Conservation (phyloP, 1,140 invertebrate genomes). For the Pectinophora gossypiella region DNA sequence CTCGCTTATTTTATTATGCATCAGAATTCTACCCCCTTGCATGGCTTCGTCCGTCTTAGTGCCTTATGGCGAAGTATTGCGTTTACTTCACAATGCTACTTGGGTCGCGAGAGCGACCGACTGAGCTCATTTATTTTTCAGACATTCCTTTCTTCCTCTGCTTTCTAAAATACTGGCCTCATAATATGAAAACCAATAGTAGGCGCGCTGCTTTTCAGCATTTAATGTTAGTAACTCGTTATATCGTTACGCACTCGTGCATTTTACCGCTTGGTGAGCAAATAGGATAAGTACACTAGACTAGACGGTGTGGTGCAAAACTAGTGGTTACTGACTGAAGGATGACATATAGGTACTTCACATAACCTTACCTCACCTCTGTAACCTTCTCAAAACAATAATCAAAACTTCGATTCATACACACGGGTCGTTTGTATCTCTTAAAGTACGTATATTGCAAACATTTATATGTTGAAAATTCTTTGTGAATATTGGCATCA, state of each 20-base stretch:
- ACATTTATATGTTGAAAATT: neutral
- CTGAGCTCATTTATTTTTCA: neutral
- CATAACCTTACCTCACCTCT: no score
- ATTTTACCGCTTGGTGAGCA: slow-evolving; percentile 30
- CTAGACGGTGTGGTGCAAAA: neutral
- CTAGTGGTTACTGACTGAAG: neutral
- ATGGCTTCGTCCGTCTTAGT: slow-evolving; percentile 30
- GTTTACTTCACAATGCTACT: no score
- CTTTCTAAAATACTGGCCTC: neutral
- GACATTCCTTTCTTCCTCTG: neutral
- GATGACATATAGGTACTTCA: neutral
- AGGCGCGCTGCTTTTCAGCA: slow-evolving; percentile 8
- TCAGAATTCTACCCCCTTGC: slow-evolving; percentile 36
- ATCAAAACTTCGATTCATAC: no score
- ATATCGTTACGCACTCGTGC: slow-evolving; percentile 41
- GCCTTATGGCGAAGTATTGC: neutral
- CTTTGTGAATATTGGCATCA: neutral
- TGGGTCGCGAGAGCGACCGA: neutral
- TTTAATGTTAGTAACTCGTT: slow-evolving; percentile 28
- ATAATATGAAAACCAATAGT: neutral
- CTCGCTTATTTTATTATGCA: slow-evolving; percentile 51
- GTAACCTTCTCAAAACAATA: no score
- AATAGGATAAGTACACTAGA: slow-evolving; percentile 24
- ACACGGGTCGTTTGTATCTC: no score
- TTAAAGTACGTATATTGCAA: neutral